Base-by-base conservation (phyloP, 2,888 invertebrate genomes). In the Copidosoma aretas region DNA sequence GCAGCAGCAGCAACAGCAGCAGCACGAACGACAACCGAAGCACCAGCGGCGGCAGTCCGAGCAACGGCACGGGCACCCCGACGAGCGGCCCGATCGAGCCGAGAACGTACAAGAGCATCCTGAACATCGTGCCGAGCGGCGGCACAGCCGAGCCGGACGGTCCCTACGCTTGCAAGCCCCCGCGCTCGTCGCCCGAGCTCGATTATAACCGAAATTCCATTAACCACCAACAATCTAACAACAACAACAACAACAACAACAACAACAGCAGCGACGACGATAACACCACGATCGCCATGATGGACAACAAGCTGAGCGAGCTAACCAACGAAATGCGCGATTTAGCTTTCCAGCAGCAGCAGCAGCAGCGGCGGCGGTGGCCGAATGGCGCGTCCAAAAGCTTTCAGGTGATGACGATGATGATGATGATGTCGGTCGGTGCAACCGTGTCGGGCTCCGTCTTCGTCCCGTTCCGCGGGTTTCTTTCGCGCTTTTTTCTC, bases 91-190 rank as follows among this genome's bases (percentile, higher is more conserved):
- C 41, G 15, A 60, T 32, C 49, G 76, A 79, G 54, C 74, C 78
- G 58, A 82, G 80, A 78, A 82, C 80, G n/a, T 83, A 79, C 75
- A 83, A 81, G 73, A 83, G 82, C 72, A 83, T 82, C 25, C 77
- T 83, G 72, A 83, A 81, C 74, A 82, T 83, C 69, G 80, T 79
- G 71, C 81, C 83, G 49, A 77, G 21, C 65, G 43, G 39, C 32
- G 3, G 3, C 32, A 8, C 3, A 3, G 32, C 32, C 8, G 3
- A 32, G 4, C 32, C 3, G 4, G 4, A 32, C 32, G 32, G 8
- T 8, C 3, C 3, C 3, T n/a, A n/a, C n/a, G n/a, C n/a, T n/a
- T n/a, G n/a, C n/a, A n/a, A n/a, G n/a, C n/a, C n/a, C n/a, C n/a
- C n/a, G n/a, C 32, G 32, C 32, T 32, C 3, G 4, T 32, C 32